Percentiles rank a stretch among this genome's conserved stretches.
phyloP scores from a whole-genome alignment of 2,113 vertebrate species.

The Phainopepla nitens region DNA sequence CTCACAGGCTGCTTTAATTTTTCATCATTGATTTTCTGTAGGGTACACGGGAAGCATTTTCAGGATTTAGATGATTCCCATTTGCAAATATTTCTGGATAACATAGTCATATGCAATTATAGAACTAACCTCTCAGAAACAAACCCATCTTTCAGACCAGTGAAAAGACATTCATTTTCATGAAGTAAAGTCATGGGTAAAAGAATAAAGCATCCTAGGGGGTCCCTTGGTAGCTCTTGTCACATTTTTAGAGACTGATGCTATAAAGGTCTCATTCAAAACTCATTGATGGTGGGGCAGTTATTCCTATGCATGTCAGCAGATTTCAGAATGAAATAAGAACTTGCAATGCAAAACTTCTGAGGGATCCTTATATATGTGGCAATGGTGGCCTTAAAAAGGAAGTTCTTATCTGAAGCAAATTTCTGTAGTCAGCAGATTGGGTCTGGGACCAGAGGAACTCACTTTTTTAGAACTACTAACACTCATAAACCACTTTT shows the following conservation, averaged over 20 bases:
- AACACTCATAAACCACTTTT: neutral
- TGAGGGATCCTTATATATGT: neutral
- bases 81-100: conserved; percentile 51
- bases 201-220: conserved; percentile 7
- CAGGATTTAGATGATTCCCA: conserved; percentile 36
- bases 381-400: neutral
- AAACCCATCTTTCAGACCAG: neutral
- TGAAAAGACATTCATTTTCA: conserved; percentile 14
- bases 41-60: neutral
- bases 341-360: neutral
- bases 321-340: neutral
- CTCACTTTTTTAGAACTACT: neutral
- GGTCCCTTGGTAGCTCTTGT: neutral
- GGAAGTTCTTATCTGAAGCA: neutral
- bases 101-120: neutral
- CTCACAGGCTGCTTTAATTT: neutral
- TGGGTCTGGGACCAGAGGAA: neutral
- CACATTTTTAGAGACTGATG: conserved; percentile 26
- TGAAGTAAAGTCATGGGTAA: neutral
- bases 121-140: conserved; percentile 25
- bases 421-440: neutral
- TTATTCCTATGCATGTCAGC: neutral
- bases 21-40: conserved; percentile 33
- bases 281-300: neutral
- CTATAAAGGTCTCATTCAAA: neutral